phyloP scores from a whole-genome alignment of 1,140 invertebrate species.

The Lepidurus couesii region DNA sequence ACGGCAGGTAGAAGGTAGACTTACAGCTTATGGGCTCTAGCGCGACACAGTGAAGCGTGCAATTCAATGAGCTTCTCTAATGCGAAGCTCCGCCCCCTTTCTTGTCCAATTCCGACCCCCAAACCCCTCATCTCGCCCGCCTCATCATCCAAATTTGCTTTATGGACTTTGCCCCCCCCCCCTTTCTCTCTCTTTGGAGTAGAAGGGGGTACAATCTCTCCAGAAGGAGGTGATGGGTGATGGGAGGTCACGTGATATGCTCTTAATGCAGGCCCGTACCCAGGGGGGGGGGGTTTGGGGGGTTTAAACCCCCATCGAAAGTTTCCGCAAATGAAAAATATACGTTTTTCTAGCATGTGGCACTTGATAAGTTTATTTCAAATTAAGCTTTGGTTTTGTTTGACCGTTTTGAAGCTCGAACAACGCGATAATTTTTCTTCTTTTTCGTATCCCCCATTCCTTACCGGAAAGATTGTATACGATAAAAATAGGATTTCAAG shows the following conservation, averaged over 20 bases:
- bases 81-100: neutral
- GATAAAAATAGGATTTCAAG: too few species aligned
- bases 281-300: too few species aligned
- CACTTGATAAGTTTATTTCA: too few species aligned
- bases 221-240: neutral
- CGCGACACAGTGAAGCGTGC: constrained; percentile 16
- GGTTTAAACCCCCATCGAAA: too few species aligned
- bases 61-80: constrained; percentile 22
- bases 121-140: neutral
- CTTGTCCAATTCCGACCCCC: neutral
- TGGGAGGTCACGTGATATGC: neutral
- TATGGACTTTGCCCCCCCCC: neutral
- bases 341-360: too few species aligned
- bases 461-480: too few species aligned
- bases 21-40: constrained; percentile 9
- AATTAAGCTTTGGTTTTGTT: too few species aligned
- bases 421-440: too few species aligned
- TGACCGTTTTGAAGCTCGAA: too few species aligned
- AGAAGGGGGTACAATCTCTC: neutral
- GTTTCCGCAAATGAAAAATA: too few species aligned
- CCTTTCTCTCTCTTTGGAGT: neutral
- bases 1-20: constrained; percentile 5
- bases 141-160: constrained; percentile 6
- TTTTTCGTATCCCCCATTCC: too few species aligned
- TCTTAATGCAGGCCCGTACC: too few species aligned